phyloP scores from a whole-genome alignment of 2,113 vertebrate species.

The Bettongia penicillata region DNA sequence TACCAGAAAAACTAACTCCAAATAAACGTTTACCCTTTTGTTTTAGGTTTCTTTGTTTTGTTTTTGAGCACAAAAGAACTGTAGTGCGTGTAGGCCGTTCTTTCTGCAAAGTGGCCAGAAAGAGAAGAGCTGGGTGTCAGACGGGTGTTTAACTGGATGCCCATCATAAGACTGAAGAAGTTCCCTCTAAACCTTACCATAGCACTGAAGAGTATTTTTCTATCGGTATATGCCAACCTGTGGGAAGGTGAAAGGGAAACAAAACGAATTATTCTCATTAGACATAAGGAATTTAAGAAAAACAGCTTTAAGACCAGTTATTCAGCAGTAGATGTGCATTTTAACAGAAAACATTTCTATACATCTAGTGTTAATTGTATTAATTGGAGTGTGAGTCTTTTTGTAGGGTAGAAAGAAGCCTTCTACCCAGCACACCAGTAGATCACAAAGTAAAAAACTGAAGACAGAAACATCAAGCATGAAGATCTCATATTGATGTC shows the following conservation, averaged over 20 bases:
- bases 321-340: conserved; percentile 79
- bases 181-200: conserved; percentile 79
- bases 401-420: conserved; percentile 79
- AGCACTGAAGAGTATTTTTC: conserved; percentile 89
- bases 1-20: conserved; percentile 87
- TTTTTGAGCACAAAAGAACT: conserved; percentile 86
- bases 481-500: conserved; percentile 82
- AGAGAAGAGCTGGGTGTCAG: conserved; percentile 74
- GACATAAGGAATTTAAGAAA: conserved; percentile 77
- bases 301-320: conserved; percentile 81
- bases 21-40: conserved; percentile 90
- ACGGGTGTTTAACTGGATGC: conserved; percentile 71
- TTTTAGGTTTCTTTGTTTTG: conserved; percentile 90
- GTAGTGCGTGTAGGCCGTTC: conserved; percentile 85
- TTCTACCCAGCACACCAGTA: conserved; percentile 80
- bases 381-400: conserved; percentile 82
- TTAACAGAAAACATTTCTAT: conserved; percentile 80
- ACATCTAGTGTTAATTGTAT: conserved; percentile 83
- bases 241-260: conserved; percentile 81
- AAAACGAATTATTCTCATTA: conserved; percentile 81
- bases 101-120: conserved; percentile 81
- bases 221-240: conserved; percentile 81
- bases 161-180: conserved; percentile 73
- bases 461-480: conserved; percentile 77
- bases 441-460: conserved; percentile 79